Conservation (phyloP, 2,797 vertebrate genomes). For the Lophius americanus region DNA sequence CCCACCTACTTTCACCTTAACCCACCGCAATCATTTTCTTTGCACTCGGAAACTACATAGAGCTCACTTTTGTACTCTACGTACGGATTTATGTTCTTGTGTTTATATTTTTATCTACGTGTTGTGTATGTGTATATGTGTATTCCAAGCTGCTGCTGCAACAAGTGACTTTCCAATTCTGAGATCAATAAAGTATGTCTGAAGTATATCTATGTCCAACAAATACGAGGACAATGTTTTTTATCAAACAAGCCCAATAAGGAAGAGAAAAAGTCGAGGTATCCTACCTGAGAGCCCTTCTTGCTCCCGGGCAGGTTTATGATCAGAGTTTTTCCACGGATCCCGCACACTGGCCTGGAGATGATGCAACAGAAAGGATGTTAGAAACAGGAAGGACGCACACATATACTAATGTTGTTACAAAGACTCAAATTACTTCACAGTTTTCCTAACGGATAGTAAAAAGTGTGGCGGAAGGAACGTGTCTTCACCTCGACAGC, state of each 20-base stretch:
- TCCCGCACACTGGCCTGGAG: constrained; percentile 95
- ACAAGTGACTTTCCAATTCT: too few relatives aligned
- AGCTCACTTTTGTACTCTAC: too few relatives aligned
- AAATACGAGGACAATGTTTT: not conserved
- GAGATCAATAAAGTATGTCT: too few relatives aligned
- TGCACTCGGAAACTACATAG: too few relatives aligned
- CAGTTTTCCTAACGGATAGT: constrained; percentile 1
- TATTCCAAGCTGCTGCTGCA: too few relatives aligned
- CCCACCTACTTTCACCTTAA: too few relatives aligned
- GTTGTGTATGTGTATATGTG: too few relatives aligned
- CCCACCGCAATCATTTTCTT: too few relatives aligned
- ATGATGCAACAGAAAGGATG: constrained; percentile 19
- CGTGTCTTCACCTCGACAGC: constrained; percentile 81
- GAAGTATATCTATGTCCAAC: not conserved
- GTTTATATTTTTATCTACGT: too few relatives aligned
- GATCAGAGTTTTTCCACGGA: constrained; percentile 97
- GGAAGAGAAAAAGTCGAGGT: not conserved
- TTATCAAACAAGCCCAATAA: not conserved
- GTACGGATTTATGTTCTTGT: too few relatives aligned
- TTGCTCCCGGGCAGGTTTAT: constrained; percentile 99
- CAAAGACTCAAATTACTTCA: not conserved
- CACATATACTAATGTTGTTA: constrained; percentile 4
- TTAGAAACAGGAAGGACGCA: constrained; percentile 15
- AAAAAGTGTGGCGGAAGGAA: not conserved
- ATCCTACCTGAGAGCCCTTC: constrained; percentile 96